Conservation (phyloP, 2,888 invertebrate genomes). For the Gastracanthus pulcherrimus region DNA sequence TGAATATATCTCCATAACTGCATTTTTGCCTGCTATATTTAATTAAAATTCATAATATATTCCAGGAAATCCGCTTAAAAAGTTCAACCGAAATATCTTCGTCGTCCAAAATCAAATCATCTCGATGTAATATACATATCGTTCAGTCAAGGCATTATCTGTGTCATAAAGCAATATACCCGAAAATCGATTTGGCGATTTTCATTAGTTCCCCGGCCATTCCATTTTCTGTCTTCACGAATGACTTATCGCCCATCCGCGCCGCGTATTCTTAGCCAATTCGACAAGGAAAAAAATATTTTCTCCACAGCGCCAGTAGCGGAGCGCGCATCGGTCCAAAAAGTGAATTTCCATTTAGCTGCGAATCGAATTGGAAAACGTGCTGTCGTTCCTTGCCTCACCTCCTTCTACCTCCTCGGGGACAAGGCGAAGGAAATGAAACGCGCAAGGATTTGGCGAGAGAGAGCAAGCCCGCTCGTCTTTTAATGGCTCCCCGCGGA, state of each 20-base stretch:
- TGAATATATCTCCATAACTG: no score
- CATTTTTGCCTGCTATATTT: no score
- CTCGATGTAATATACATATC: no score
- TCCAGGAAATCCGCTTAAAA: no score
- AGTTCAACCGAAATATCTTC: no score
- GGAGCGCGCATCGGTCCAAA: constrained; percentile 26
- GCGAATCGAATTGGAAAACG: constrained; percentile 62
- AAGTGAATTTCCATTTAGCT: constrained; percentile 61
- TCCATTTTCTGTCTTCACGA: not conserved
- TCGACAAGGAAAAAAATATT: not conserved
- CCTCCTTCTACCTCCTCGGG: not conserved
- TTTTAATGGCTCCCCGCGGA: not conserved
- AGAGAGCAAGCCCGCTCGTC: no score
- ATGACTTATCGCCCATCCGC: no score
- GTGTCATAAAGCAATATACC: not conserved
- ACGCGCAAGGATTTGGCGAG: not conserved
- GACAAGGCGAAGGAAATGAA: not conserved
- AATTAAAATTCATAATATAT: no score
- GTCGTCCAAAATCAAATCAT: no score
- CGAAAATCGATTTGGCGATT: not conserved
- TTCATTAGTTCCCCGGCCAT: not conserved
- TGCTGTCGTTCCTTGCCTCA: constrained; percentile 55
- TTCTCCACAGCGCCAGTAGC: not conserved
- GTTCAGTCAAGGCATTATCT: no score
- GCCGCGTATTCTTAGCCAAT: not conserved